Evolutionary conservation across 2,797 vertebrate genomes (phyloP).

Genomic region (Siniperca obscura): DNA sequence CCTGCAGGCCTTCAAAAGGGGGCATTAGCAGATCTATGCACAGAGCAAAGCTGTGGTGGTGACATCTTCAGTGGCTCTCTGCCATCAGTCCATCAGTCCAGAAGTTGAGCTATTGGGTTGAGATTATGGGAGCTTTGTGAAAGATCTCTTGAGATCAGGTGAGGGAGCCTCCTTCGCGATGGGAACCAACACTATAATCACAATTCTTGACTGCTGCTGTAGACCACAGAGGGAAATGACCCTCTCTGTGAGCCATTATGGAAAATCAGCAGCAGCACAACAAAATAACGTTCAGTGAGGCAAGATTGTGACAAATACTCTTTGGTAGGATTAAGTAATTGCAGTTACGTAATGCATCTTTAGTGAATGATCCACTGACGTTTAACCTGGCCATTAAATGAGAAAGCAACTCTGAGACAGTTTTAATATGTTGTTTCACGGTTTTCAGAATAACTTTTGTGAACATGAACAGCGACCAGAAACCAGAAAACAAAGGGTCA

Average conservation of each 20-base stretch:
- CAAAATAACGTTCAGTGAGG: constrained; percentile 9
- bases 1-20: constrained; percentile 77
- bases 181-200: constrained; percentile 63
- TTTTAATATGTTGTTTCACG: neutral
- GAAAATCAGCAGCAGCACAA: constrained; percentile 26
- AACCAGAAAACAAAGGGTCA: neutral
- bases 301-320: neutral
- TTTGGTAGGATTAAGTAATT: constrained; percentile 15
- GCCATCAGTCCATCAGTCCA: constrained; percentile 73
- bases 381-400: neutral
- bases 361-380: neutral
- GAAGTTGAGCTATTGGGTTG: constrained; percentile 52
- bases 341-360: neutral
- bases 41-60: constrained; percentile 60
- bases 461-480: neutral
- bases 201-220: constrained; percentile 36
- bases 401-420: neutral
- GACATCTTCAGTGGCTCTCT: constrained; percentile 68
- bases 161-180: constrained; percentile 57
- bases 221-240: constrained; percentile 32
- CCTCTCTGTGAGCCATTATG: constrained; percentile 17
- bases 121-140: constrained; percentile 71
- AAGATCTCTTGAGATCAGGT: constrained; percentile 70
- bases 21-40: constrained; percentile 69
- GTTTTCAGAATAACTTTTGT: neutral